Conservation (phyloP, 2,113 vertebrate species). For the Struthio camelus region DNA sequence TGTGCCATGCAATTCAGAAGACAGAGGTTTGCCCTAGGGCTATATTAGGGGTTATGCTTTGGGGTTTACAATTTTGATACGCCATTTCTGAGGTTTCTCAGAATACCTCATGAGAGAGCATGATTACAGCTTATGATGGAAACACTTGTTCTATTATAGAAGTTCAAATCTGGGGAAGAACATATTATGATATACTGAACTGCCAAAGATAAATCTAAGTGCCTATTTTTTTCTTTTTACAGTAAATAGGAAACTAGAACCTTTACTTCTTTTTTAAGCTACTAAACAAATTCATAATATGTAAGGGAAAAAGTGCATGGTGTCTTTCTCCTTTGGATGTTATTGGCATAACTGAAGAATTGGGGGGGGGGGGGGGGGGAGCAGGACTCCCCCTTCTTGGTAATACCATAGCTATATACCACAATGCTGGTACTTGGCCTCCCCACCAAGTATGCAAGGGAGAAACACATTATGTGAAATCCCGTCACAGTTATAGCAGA, state of each 20-base stretch:
- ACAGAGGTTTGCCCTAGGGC: constrained; percentile 50
- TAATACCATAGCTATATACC: not conserved
- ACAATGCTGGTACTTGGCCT: not conserved
- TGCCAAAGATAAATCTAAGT: not conserved
- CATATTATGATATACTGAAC: not conserved
- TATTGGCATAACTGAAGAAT: not conserved
- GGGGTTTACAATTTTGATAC: constrained; percentile 61
- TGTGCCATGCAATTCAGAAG: constrained; percentile 46
- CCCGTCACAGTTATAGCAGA: not conserved
- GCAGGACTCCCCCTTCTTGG: not conserved
- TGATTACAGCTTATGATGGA: not conserved
- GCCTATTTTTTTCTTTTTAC: not conserved
- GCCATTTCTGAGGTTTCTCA: constrained; percentile 53
- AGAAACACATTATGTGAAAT: not conserved
- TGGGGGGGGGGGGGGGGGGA: not conserved
- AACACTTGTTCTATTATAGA: constrained; percentile 19
- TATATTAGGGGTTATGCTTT: constrained; percentile 43
- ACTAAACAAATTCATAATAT: not conserved
- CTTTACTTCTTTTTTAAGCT: not conserved
- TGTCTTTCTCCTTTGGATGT: not conserved
- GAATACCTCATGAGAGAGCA: constrained; percentile 19
- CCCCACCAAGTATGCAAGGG: not conserved
- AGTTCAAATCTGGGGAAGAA: not conserved
- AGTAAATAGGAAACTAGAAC: not conserved
- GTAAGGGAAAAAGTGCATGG: not conserved